Base-by-base conservation (phyloP, 2,888 invertebrate species). In the Schizaphis graminum region DNA sequence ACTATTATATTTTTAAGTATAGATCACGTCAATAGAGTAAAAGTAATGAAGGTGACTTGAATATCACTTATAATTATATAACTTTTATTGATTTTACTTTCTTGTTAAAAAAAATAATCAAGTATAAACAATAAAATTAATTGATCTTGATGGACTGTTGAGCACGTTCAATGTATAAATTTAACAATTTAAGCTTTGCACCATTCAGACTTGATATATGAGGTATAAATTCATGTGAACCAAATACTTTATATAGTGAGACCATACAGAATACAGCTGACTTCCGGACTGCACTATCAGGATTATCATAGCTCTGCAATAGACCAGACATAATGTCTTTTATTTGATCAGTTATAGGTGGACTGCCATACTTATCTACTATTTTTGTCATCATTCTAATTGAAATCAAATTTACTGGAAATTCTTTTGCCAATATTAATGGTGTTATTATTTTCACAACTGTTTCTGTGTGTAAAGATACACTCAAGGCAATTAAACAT, bases 221-320 rank as follows among this genome's bases (percentile, higher is more conserved):
- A 7, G 98, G 98, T 67, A 97, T 96, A 49, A 98, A 98, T 88
- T 94, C 94, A 57, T 92, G 91, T 95, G 99, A 98, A 1, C 99
- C 99, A 21, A 99, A 97, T 85, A 97, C 97, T 95, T 98, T 97
- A 95, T 99, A 98, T 95, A 99, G 97, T 89, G 98, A 98, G 7
- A 99, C 99, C 97, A 99, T 98, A 95, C 99, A 99, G 96, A 99
- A 99, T 35, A 99, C 99, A 28, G 99, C 98, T 95, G 99, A 98
- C 96, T 99, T 99, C 90, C 99, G 97, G 53, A 99, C 98, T 95
- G 98, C 97, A 94, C 98, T 99, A 96, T 99, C 98, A 94, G 97
- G 96, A 96, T 99, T 98, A 96, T 99, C 99, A 94, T 99, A 98
- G 95, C 98, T 98, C 97, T 98, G 97, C 89, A 98, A 97, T 24